Evolutionary conservation across 53 echinoderm and acorn worm genomes (phyloP).

Genomic region (Arbacia lixula): DNA sequence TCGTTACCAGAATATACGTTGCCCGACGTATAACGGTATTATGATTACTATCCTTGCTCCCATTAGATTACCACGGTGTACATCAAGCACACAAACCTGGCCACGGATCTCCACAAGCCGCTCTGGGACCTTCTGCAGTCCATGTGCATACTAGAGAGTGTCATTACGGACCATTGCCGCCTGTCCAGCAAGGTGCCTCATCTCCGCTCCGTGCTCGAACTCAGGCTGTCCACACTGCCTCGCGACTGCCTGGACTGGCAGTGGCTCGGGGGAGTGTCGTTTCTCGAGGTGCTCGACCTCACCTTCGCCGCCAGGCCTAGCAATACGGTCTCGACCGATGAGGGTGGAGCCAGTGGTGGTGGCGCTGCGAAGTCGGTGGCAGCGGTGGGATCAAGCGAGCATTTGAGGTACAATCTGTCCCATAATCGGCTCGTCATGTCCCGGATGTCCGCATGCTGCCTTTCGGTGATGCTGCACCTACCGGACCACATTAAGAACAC

Average conservation of each 20-base stretch:
- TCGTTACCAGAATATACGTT: no score
- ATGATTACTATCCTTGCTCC: no score
- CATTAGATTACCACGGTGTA: no score
- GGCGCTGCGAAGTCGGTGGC: neutral
- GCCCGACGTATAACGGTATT: no score
- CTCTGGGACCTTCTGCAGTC: neutral
- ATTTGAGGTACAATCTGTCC: neutral
- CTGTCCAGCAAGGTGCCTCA: neutral
- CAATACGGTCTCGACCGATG: neutral
- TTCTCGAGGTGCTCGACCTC: conserved; percentile 3
- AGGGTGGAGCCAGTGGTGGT: neutral
- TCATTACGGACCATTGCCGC: neutral
- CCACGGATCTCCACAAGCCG: neutral
- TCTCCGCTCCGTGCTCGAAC: neutral
- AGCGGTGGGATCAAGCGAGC: neutral
- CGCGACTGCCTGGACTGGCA: conserved; percentile 8
- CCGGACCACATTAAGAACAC: neutral
- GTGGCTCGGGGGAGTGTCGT: neutral
- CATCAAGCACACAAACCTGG: neutral
- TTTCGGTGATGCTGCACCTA: conserved; percentile 18
- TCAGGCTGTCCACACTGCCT: neutral
- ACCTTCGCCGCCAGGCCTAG: neutral
- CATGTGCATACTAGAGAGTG: neutral
- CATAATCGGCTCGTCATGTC: neutral
- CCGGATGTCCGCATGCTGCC: conserved; percentile 1